Conservation (phyloP, 2,113 vertebrate species). For the Suricata suricatta region DNA sequence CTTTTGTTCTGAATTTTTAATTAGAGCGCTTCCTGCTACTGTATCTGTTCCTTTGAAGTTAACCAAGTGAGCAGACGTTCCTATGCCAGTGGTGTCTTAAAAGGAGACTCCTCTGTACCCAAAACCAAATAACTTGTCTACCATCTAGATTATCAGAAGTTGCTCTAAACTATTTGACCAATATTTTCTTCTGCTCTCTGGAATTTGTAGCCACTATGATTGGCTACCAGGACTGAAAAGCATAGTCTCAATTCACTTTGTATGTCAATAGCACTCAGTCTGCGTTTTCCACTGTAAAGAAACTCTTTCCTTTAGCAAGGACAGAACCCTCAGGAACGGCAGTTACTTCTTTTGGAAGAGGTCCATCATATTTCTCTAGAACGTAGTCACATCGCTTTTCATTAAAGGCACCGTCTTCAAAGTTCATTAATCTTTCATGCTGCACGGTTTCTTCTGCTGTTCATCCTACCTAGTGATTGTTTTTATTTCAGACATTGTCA, state of each 20-base stretch:
- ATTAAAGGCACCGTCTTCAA: background rate
- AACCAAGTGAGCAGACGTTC: constrained; percentile 92
- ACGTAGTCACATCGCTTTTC: background rate
- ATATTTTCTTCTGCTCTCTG: constrained; percentile 94
- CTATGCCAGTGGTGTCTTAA: constrained; percentile 93
- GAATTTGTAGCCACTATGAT: constrained; percentile 94
- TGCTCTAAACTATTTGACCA: constrained; percentile 92
- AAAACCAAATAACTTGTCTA: constrained; percentile 92
- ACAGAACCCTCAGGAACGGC: constrained; percentile 94
- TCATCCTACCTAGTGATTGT: background rate
- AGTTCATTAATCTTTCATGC: background rate
- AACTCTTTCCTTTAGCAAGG: constrained; percentile 93
- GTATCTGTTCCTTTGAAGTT: constrained; percentile 95
- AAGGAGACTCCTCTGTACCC: constrained; percentile 94
- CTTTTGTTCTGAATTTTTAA: constrained; percentile 96
- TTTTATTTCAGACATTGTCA: background rate
- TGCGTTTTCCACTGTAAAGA: constrained; percentile 96
- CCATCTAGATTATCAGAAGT: constrained; percentile 90
- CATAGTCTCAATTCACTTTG: constrained; percentile 95
- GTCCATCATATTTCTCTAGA: constrained; percentile 92
- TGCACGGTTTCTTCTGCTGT: background rate
- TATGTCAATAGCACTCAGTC: constrained; percentile 97
- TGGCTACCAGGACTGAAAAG: constrained; percentile 93
- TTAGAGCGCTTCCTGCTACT: constrained; percentile 91
- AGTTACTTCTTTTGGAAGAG: constrained; percentile 95